A percentile compares a stretch with the other conserved stretches of the same genome.
Conservation (phyloP, 2,888 invertebrate genomes). For the Zaprionus bogoriensis region DNA sequence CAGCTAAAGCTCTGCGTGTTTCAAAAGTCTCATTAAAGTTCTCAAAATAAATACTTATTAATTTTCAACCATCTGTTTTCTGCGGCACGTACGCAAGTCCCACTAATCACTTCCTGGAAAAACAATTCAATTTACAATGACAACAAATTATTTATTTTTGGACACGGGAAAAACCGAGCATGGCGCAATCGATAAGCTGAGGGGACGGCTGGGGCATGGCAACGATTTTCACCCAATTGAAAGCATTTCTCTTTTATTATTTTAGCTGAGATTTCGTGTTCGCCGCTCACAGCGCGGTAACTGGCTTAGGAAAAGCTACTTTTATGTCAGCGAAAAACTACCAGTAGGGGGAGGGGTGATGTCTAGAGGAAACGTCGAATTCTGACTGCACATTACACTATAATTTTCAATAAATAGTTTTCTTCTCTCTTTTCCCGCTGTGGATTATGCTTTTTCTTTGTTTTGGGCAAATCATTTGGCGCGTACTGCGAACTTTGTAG, state of each 20-base stretch:
- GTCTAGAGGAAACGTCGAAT: neutral
- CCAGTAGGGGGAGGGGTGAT: neutral
- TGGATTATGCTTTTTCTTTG: too few relatives aligned
- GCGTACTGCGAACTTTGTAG: slow-evolving; percentile 50
- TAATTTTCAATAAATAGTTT: slow-evolving; percentile 77
- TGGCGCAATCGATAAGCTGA: neutral
- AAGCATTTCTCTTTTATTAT: slow-evolving; percentile 41
- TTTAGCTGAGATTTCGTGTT: slow-evolving; percentile 27
- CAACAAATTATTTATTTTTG: neutral
- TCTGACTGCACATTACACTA: slow-evolving; percentile 58
- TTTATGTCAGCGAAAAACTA: slow-evolving; percentile 5
- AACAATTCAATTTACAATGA: neutral
- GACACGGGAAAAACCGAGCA: neutral
- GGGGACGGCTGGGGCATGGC: neutral
- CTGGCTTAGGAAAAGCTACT: slow-evolving; percentile 30
- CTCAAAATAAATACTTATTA: neutral
- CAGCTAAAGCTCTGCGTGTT: too few relatives aligned
- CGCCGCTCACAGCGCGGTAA: slow-evolving; percentile 12
- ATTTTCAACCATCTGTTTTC: neutral
- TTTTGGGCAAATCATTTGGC: slow-evolving; percentile 62
- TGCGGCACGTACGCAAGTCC: too few relatives aligned
- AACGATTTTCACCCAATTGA: slow-evolving; percentile 39
- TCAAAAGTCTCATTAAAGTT: too few relatives aligned
- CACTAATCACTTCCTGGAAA: neutral
- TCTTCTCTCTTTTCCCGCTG: neutral